Percentiles rank a stretch among this genome's conserved stretches.
These are phyloP conservation scores for Actinostola sp. DNA, from an alignment of 92 coral and sea anemone genomes.

Conservation along the genomic window DNA sequence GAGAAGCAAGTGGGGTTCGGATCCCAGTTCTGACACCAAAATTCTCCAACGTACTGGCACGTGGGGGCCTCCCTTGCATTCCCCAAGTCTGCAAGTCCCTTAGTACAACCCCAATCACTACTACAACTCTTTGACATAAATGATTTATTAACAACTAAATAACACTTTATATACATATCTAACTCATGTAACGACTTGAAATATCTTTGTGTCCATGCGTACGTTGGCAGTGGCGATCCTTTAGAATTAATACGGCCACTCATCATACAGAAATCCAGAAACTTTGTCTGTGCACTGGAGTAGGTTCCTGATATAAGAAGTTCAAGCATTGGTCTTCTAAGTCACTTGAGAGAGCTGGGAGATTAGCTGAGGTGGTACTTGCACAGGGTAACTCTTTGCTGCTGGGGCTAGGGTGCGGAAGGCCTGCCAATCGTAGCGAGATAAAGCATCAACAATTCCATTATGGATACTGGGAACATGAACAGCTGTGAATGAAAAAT, in stretches of 20 bases:
- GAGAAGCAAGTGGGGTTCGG: no score
- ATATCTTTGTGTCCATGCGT: conserved; percentile 56
- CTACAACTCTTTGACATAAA: no score
- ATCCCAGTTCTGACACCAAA: no score
- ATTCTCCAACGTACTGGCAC: no score
- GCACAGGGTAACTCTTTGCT: conserved; percentile 1
- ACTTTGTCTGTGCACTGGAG: conserved; percentile 33
- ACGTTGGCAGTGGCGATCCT: conserved; percentile 29
- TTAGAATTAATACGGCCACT: conserved; percentile 1
- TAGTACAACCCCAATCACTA: no score
- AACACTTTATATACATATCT: no score
- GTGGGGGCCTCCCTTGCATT: no score
- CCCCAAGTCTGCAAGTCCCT: no score
- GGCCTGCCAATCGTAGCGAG: conserved; percentile 33
- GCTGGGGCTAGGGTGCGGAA: conserved; percentile 32
- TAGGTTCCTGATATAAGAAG: conserved; percentile 36
- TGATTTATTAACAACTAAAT: no score
- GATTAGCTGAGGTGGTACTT: conserved; percentile 5
- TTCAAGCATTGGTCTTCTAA: conserved; percentile 23
- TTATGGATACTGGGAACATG: conserved; percentile 37
- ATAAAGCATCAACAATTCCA: conserved; percentile 37
- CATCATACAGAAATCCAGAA: conserved; percentile 19
- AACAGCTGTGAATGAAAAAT: conserved; percentile 13
- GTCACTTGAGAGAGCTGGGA: neutral
- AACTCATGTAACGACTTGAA: no score